Conservation (phyloP, 2,888 invertebrate genomes). For the Temnothorax unifasciatus region DNA sequence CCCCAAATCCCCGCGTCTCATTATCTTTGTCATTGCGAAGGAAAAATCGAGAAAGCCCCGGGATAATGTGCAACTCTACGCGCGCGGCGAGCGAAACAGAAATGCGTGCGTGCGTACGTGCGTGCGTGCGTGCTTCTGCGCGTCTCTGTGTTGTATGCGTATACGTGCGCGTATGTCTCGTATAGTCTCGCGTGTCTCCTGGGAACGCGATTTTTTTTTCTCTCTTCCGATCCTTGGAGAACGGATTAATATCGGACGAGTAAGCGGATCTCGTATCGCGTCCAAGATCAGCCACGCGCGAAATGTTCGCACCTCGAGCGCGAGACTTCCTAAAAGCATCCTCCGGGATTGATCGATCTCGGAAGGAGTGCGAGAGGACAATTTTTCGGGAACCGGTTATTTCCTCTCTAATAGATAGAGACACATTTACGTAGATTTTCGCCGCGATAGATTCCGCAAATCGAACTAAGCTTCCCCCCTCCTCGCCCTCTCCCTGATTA, state of each 20-base stretch:
- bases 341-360: constrained; percentile 3
- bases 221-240: neutral
- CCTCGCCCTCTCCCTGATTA: neutral
- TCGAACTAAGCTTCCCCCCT: neutral
- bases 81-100: constrained; percentile 29
- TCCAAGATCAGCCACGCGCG: neutral
- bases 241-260: neutral
- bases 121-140: neutral
- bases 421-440: neutral
- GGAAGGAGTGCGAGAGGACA: neutral
- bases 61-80: constrained; percentile 29
- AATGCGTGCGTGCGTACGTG: constrained; percentile 7
- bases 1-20: constrained; percentile 83
- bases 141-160: too few relatives aligned
- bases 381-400: neutral
- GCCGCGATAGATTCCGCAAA: neutral
- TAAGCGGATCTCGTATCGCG: constrained; percentile 4
- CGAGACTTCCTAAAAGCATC: neutral
- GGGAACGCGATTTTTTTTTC: neutral
- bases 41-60: constrained; percentile 76
- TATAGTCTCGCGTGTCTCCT: constrained; percentile 8
- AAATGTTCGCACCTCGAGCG: neutral
- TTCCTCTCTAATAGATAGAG: neutral
- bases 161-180: too few relatives aligned
- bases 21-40: constrained; percentile 84